Evolutionary conservation across 1,140 invertebrate species (phyloP), one percentile per base, ranked within the genome.

Genomic region (Heliconius himera): DNA sequence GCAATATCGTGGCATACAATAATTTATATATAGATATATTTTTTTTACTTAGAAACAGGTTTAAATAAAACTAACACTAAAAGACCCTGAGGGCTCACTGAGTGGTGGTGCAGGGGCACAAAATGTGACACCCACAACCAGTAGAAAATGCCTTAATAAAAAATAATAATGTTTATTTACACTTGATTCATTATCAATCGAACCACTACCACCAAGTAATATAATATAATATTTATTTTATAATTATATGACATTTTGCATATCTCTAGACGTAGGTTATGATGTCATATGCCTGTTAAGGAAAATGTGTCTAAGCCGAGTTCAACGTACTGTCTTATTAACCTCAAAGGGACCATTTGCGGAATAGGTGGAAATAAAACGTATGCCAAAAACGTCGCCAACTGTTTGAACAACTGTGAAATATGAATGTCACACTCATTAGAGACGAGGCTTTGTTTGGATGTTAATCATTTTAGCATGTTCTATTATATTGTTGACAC

Each of bases 341-440:
- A 81, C 86, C 87, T 83, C 85, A 88, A 86, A 86, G 86, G 88
- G 82, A 84, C 81, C 79, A 78, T 77, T 83, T 80, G 75, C 73
- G 70, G 73, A 81, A 51, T 81, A 75, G 73, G 77, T 76, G 74
- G 76, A 84, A 83, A 81, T 84, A 80, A 82, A 81, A 70, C 82
- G 78, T 81, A 81, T 74, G 73, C 73, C 76, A 71, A 81, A 82
- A 80, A 83, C 76, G 76, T 82, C 60, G 75, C 51, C 73, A 29
- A 49, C 56, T 79, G 73, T 79, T 74, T 82, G 29, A 60, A 72
- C 72, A 77, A 77, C 71, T 74, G 77, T 78, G 60, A 66, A 66
- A 29, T 66, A 0, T 66, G 26, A 22, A 66, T 66, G 60, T 66
- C 60, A 66, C 22, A 29, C 60, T 66, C 26, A 66, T 29, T 66